A percentile compares a stretch with the other conserved stretches of the same genome.
Evolutionary conservation across 1,140 invertebrate species (phyloP).

Genomic region (Ceratina australensis): DNA sequence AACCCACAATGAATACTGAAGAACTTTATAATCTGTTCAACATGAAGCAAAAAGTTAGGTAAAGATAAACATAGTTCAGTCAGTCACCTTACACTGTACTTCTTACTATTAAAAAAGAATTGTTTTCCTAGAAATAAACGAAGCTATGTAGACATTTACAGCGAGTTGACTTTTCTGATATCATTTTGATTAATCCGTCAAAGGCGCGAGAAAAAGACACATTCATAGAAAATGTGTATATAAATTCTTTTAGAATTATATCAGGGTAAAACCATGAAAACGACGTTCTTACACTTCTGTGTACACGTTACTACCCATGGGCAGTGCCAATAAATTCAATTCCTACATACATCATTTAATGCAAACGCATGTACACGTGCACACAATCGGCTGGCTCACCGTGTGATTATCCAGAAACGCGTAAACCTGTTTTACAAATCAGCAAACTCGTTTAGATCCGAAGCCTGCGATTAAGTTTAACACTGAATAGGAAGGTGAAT

Average conservation of each 20-base stretch:
- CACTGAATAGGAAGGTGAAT: neutral
- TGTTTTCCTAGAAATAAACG: too few species aligned
- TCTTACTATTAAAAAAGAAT: too few species aligned
- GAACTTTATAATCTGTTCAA: too few species aligned
- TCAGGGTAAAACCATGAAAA: neutral
- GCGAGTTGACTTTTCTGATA: constrained; percentile 7
- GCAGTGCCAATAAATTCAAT: constrained; percentile 32
- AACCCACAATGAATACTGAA: too few species aligned
- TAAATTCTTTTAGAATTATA: neutral
- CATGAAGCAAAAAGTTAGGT: too few species aligned
- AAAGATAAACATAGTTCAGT: too few species aligned
- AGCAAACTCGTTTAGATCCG: constrained; percentile 1
- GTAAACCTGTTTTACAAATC: neutral
- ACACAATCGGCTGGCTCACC: neutral
- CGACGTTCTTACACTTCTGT: constrained; percentile 6
- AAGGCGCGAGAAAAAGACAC: neutral
- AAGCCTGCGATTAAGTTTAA: neutral
- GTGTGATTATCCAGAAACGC: neutral
- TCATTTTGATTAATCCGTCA: constrained; percentile 3
- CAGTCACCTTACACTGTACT: too few species aligned
- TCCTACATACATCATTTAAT: neutral
- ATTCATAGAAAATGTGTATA: neutral
- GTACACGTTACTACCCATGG: constrained; percentile 32
- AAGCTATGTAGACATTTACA: neutral
- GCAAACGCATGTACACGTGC: neutral